Base-by-base conservation (phyloP, 2,888 invertebrate species). In the Drosophila merina region DNA sequence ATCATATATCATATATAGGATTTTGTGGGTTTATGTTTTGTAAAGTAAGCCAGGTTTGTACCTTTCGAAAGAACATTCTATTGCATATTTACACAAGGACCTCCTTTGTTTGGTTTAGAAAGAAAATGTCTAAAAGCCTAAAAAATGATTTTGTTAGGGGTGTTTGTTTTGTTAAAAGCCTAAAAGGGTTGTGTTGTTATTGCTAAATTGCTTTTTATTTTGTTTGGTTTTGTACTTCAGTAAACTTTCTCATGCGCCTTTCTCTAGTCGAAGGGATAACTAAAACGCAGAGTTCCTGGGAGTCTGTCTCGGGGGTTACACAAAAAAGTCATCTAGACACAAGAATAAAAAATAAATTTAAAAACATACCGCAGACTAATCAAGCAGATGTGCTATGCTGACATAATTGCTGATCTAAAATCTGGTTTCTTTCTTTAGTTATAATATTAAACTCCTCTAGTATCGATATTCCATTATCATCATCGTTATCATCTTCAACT, bases 171-270 rank as follows among this genome's bases (percentile, higher is more conserved):
- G 33, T 68, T 71, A 70, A 71, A 79, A 66, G 69, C 56, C 67
- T 74, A 76, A 56, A 44, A 70, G 64, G 58, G 67, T 45, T n/a
- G 36, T 67, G 69, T 75, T 80, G 69, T 75, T 80, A 81, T 60
- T 75, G 77, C 81, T 81, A 81, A 57, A 81, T 81, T 81, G 81
- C 81, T 81, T 81, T 59, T 57, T 60, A 59, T 79, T 84, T 50
- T 50, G 44, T 60, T 59, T 38, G 51, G 50, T 64, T 60, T 81
- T 81, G 81, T 81, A 81, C 85, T 79, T 78, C 75, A 76, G 79
- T 79, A 54, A 76, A 79, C 66, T 52, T 76, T 76, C 55, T 64
- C 42, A 10, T 31, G 31, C 50, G 45, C 14, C 38, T 40, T 14
- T 14, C n/a, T 45, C 51, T 6, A 42, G 28, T 42, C 10, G 48